Conservation (phyloP, 2,888 invertebrate genomes). For the Ormyrus rosae region DNA sequence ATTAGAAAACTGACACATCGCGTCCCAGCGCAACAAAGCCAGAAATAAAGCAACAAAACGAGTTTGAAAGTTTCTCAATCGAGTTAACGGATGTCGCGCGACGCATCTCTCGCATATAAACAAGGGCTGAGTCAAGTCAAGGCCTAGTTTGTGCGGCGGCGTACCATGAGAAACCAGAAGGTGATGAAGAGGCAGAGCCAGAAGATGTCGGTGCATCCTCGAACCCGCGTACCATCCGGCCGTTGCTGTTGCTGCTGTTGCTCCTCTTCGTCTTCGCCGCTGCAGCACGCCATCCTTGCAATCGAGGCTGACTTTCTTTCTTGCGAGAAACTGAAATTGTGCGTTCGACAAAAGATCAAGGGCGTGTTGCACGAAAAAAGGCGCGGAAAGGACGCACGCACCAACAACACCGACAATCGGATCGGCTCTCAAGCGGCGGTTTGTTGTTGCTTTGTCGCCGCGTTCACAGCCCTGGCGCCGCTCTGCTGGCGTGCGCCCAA, state of each 20-base stretch:
- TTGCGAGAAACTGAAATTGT: not conserved
- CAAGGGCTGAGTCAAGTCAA: not conserved
- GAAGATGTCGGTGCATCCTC: constrained; percentile 89
- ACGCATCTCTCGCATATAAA: no score
- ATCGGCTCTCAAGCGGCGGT: not conserved
- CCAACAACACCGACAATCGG: not conserved
- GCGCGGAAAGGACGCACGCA: constrained; percentile 5
- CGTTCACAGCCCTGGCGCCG: not conserved
- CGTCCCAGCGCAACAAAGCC: no score
- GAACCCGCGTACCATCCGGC: constrained; percentile 77
- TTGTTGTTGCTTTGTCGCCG: not conserved
- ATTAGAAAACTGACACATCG: no score
- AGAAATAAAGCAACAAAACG: no score
- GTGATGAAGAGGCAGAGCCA: constrained; percentile 88
- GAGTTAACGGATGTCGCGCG: not conserved
- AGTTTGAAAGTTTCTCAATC: no score
- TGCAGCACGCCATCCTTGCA: constrained; percentile 69
- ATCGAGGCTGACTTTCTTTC: not conserved
- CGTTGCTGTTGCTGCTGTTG: constrained; percentile 63
- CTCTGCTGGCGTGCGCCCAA: no score
- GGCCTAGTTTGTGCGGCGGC: constrained; percentile 49
- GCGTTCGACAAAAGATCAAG: not conserved
- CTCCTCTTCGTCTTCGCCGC: constrained; percentile 71
- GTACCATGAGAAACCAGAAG: constrained; percentile 91
- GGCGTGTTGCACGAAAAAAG: constrained; percentile 9